Percentiles rank a stretch among this genome's conserved stretches.
Evolutionary conservation across 1,140 invertebrate genomes (phyloP).

Genomic region (Drosophila bocqueti): DNA sequence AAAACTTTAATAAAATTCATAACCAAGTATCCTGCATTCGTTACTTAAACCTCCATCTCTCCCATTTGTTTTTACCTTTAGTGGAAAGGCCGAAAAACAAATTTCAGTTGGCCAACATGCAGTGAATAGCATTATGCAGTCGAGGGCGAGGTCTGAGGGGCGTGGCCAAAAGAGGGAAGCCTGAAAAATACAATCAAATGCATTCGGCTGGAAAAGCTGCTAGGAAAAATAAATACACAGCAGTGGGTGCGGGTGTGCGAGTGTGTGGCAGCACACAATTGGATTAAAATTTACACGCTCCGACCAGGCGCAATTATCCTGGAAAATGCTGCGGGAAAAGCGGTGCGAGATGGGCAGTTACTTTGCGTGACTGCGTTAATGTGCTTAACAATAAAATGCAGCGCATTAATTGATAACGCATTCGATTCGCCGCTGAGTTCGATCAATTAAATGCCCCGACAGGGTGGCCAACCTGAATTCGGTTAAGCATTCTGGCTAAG

Average conservation of each 20-base stretch:
- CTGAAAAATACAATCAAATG: conserved; percentile 80
- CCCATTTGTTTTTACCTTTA: conserved; percentile 63
- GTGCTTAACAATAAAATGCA: conserved; percentile 83
- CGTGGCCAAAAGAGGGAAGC: conserved; percentile 26
- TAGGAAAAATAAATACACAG: conserved; percentile 79
- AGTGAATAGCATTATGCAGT: conserved; percentile 59
- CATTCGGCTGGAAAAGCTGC: conserved; percentile 78
- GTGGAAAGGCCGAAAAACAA: conserved; percentile 57
- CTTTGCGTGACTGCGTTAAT: conserved; percentile 80
- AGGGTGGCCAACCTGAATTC: conserved; percentile 47
- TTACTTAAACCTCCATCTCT: not conserved
- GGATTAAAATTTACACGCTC: conserved; percentile 82
- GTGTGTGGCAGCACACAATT: conserved; percentile 77
- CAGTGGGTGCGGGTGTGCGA: conserved; percentile 26
- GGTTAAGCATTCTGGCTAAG: conserved; percentile 45
- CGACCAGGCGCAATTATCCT: conserved; percentile 78
- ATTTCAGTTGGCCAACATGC: conserved; percentile 65
- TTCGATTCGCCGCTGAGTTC: conserved; percentile 50
- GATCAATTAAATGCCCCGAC: conserved; percentile 44
- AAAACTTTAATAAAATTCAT: not conserved
- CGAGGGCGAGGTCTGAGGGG: conserved; percentile 16
- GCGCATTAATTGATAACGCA: conserved; percentile 80
- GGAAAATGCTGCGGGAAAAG: not conserved
- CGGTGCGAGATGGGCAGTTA: conserved; percentile 12
- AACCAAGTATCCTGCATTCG: not conserved